Evolutionary conservation across 2,797 vertebrate genomes (phyloP), one percentile per base, ranked within the genome.

Genomic region (Cynodonichthys magdalenae): DNA sequence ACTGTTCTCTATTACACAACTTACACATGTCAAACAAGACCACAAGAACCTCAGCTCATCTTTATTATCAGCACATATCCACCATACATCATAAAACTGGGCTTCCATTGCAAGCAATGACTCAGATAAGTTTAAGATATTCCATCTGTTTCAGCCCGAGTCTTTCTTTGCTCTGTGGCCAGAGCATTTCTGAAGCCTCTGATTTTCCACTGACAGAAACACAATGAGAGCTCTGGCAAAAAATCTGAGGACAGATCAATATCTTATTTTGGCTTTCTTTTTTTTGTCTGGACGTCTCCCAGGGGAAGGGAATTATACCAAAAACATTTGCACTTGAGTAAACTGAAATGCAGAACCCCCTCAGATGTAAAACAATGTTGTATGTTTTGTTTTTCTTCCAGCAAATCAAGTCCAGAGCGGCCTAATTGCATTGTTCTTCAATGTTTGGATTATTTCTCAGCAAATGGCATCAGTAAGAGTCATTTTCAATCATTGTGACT

Each of bases 11-110:
- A 73, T 90, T 91, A 91, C 86, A 90, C 77, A 82, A 86, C 71
- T 74, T 82, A 87, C 80, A 84, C 79, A 83, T 89, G 89, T 89
- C 88, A 87, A 86, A 91, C 87, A 85, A 66, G 79, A 87, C 85
- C 82, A 66, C 82, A 84, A 68, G 80, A 77, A 63, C 81, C 54
- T 47, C 67, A n/a, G 46, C 59, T 68, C 66, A 77, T 83, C 80
- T 71, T 84, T 63, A 72, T 80, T 81, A 90, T 83, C 75, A 57
- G 54, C 14, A 36, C 62, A 54, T 66, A 81, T 79, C 75, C 36
- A 72, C 69, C 73, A 66, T 50, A 71, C 71, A 66, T 67, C 53
- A 52, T 34, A 51, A 48, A 75, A 61, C 15, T 77, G 59, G 61
- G 50, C 17, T 19, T 67, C 69, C 50, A 69, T 55, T 68, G 76